These are phyloP conservation scores for Platichthys flesus DNA, from an alignment of 2,113 vertebrate genomes.

Conservation along the genomic window DNA sequence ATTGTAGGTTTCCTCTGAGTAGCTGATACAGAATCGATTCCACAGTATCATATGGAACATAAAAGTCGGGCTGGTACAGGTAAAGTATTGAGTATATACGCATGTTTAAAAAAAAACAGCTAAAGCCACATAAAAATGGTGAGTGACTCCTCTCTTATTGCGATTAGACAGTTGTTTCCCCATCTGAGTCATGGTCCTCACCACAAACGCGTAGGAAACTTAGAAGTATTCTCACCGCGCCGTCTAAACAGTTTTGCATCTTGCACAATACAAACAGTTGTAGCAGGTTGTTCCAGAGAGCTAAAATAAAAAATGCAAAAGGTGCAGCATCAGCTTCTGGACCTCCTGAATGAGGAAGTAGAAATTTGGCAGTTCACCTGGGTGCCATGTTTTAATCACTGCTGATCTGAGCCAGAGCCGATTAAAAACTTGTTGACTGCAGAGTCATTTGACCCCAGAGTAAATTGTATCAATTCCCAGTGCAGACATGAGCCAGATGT, in stretches of 20 bases:
- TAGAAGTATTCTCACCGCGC: no score
- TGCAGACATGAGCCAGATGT: neutral
- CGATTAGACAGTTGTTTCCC: no score
- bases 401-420: neutral
- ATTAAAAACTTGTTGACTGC: neutral
- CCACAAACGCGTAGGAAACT: no score
- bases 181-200: no score
- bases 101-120: neutral
- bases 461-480: neutral
- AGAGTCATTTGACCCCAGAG: neutral
- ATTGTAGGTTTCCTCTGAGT: neutral
- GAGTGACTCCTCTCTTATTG: no score
- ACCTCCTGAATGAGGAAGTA: no score
- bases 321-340: no score
- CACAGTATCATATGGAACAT: neutral
- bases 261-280: no score
- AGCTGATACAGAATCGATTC: neutral
- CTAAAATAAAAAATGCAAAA: no score
- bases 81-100: neutral
- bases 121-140: no score
- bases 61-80: neutral
- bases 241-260: no score
- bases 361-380: neutral
- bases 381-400: neutral
- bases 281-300: no score